Conservation (phyloP, 2,888 invertebrate species). For the Pristionchus maxplancki region DNA sequence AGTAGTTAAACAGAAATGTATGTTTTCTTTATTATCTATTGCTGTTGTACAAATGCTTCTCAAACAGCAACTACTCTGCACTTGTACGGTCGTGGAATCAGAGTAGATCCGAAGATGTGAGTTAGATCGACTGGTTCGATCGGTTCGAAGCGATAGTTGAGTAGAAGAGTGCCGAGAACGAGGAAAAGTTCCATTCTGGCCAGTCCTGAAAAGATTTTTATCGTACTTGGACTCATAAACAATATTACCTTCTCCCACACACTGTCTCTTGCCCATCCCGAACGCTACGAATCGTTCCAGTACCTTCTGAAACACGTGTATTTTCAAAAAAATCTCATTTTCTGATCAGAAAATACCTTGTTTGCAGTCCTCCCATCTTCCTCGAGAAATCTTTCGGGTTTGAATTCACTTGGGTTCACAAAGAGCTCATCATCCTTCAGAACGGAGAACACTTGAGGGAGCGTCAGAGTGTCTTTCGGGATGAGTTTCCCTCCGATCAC, state of each 20-base stretch:
- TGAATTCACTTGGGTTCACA: constrained; percentile 57
- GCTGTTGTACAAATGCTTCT: too few species aligned
- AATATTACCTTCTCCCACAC: constrained; percentile 13
- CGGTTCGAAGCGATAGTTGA: neutral
- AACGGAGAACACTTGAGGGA: constrained; percentile 57
- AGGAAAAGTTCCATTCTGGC: constrained; percentile 6
- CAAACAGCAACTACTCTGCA: neutral
- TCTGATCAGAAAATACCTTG: constrained; percentile 53
- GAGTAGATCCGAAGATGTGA: neutral
- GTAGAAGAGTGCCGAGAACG: neutral
- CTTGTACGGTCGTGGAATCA: neutral
- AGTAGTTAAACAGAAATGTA: too few species aligned
- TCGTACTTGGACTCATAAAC: too few species aligned
- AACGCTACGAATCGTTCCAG: constrained; percentile 3
- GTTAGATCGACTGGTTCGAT: neutral
- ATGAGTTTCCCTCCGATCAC: constrained; percentile 47
- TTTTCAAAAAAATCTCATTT: neutral
- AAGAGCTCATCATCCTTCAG: constrained; percentile 57
- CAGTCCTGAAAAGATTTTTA: neutral
- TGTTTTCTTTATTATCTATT: too few species aligned
- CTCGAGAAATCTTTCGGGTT: constrained; percentile 62
- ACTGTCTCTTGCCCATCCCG: constrained; percentile 37
- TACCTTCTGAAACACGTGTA: neutral
- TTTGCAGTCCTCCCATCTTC: constrained; percentile 59
- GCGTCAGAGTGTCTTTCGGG: constrained; percentile 31